Base-by-base conservation (phyloP, 2,113 vertebrate genomes). In the Grammatotria lemairii region DNA sequence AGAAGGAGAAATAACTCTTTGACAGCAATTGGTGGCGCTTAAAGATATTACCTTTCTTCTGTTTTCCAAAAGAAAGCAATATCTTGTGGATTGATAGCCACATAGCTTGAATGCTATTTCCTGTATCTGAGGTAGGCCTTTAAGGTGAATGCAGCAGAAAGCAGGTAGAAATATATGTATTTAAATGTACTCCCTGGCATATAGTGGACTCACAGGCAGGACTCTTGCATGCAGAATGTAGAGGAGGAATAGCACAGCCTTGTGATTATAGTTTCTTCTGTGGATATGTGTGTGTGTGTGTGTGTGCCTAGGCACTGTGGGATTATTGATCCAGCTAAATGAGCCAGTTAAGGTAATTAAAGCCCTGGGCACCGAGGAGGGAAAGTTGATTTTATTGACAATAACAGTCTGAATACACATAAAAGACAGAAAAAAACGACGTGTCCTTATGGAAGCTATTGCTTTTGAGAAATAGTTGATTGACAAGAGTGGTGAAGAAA, bases 301-400 rank as follows among this genome's bases (percentile, higher is more conserved):
- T 3, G 54, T 5, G 51, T 12, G n/a, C 65, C 65, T 65, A 63
- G 60, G 81, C 35, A 86, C 53, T 63, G n/a, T n/a, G 68, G 79
- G 78, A 80, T 28, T 88, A 95, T 95, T 87, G 93, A 95, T 95
- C 91, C 85, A 83, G 91, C 86, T 95, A 93, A 95, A 95, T 95
- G 94, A 95, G 92, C 92, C 95, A 94, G 90, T 95, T 94, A 94
- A 91, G 90, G 95, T 95, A 95, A 95, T 95, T 95, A 95, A 93
- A 92, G 90, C 85, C 84, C 83, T 54, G 55, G 87, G 90, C 88
- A 78, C 79, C 57, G 35, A 83, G 81, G 31, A 90, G 85, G 85
- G 89, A 75, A 89, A 86, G 88, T 88, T 91, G 89, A 95, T 93
- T 93, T 89, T 93, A 95, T 93, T 93, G 92, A 92, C 93, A 91